A percentile compares a stretch with the other conserved stretches of the same genome.
Evolutionary conservation across 2,888 invertebrate genomes (phyloP).

Genomic region (Itoplectis maculator): DNA sequence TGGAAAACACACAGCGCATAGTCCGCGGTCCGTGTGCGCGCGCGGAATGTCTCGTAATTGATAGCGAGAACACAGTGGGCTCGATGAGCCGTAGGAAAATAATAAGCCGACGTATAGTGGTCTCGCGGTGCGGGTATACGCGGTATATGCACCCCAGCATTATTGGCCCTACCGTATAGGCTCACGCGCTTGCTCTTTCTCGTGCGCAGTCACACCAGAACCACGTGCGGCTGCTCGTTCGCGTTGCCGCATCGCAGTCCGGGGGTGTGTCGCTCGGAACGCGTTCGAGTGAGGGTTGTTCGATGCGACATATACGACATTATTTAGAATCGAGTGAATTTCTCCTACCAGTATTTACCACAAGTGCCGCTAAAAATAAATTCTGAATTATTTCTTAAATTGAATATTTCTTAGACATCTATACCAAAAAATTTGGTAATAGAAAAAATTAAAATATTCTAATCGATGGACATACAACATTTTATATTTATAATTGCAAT

Average conservation of each 20-base stretch:
- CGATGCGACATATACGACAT: not conserved
- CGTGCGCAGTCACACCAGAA: slow-evolving; percentile 34
- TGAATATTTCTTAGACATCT: not conserved
- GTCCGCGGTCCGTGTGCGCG: slow-evolving; percentile 69
- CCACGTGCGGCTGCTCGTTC: slow-evolving; percentile 45
- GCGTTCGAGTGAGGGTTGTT: slow-evolving; percentile 6
- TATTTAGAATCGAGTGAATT: slow-evolving; percentile 18
- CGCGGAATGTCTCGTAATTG: slow-evolving; percentile 83
- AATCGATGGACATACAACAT: too few relatives aligned
- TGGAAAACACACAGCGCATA: slow-evolving; percentile 42
- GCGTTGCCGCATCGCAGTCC: slow-evolving; percentile 28
- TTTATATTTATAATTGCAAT: too few relatives aligned
- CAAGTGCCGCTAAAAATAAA: not conserved
- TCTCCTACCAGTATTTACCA: slow-evolving; percentile 7
- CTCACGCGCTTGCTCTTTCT: slow-evolving; percentile 63
- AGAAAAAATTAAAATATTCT: too few relatives aligned
- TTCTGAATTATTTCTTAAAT: not conserved
- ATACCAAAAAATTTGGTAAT: not conserved
- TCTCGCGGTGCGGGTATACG: slow-evolving; percentile 45
- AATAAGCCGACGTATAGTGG: slow-evolving; percentile 81
- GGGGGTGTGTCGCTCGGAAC: slow-evolving; percentile 14
- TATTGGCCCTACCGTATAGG: slow-evolving; percentile 79
- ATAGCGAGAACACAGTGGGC: slow-evolving; percentile 81
- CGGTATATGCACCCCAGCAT: slow-evolving; percentile 73
- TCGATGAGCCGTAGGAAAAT: slow-evolving; percentile 84